Evolutionary conservation across 2,888 invertebrate genomes (phyloP).

Genomic region (Alentia gelatinosa): DNA sequence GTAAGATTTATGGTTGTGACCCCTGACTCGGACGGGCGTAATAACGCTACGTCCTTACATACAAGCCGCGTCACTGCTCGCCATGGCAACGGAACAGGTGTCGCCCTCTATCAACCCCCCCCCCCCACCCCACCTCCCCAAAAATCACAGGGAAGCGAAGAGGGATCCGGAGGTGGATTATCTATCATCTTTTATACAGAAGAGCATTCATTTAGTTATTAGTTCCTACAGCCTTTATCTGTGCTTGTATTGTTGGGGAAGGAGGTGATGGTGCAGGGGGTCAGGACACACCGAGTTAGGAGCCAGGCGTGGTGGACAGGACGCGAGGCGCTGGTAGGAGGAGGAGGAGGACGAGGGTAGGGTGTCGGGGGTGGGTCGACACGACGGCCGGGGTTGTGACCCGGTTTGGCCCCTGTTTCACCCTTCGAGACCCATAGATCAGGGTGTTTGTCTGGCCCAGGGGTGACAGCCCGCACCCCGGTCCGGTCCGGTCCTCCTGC

Average conservation of each 20-base stretch:
- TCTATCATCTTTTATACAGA: no score
- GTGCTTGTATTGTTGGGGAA: no score
- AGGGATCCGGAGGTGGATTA: no score
- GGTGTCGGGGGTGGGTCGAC: conserved; percentile 27
- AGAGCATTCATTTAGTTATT: no score
- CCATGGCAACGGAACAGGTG: conserved; percentile 43
- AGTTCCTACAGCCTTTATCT: no score
- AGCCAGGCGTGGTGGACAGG: no score
- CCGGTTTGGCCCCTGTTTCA: conserved; percentile 40
- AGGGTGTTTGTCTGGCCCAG: conserved; percentile 33
- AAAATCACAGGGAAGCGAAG: no score
- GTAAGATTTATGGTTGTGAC: not conserved
- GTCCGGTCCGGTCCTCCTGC: not conserved
- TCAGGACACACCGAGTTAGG: no score
- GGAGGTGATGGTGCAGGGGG: no score
- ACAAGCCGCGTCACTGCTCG: conserved; percentile 5
- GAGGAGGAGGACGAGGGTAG: not conserved
- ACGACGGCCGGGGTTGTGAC: conserved; percentile 35
- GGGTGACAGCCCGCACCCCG: conserved; percentile 40
- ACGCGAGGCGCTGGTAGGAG: no score
- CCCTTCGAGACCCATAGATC: conserved; percentile 50
- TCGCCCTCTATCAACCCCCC: not conserved
- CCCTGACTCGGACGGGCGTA: conserved; percentile 26
- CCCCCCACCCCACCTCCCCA: no score
- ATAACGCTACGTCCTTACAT: conserved; percentile 7